These are phyloP conservation scores for Synanthedon andrenaeformis DNA, from an alignment of 2,888 invertebrate genomes.

Conservation along the genomic window DNA sequence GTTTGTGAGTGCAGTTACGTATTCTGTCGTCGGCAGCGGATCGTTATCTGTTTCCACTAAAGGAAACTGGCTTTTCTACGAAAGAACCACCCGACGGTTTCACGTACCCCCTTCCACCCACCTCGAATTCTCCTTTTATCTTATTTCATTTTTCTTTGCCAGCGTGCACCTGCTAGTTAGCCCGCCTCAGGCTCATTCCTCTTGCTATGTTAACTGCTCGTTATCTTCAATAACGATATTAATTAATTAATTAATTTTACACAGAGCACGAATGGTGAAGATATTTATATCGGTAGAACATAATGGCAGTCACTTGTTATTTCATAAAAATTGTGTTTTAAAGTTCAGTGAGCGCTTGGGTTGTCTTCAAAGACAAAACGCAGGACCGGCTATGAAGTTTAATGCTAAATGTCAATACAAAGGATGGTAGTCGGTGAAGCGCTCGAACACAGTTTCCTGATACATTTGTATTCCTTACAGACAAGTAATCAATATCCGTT, in stretches of 20 bases:
- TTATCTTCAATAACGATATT: slow-evolving; percentile 17
- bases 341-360: background rate
- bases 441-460: slow-evolving; percentile 48
- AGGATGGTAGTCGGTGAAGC: slow-evolving; percentile 41
- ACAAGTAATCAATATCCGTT: slow-evolving; percentile 65
- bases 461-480: slow-evolving; percentile 67
- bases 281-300: background rate
- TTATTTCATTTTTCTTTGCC: slow-evolving; percentile 68
- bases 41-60: slow-evolving; percentile 71
- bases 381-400: slow-evolving; percentile 44
- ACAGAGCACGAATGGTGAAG: background rate
- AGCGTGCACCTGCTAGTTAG: slow-evolving; percentile 66
- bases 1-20: slow-evolving; percentile 62
- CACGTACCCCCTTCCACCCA: slow-evolving; percentile 32
- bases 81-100: slow-evolving; percentile 58
- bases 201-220: slow-evolving; percentile 30
- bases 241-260: slow-evolving; percentile 6
- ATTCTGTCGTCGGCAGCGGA: slow-evolving; percentile 67
- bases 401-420: slow-evolving; percentile 53
- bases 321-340: background rate
- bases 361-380: slow-evolving; percentile 13
- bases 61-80: slow-evolving; percentile 67
- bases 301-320: too few species aligned
- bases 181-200: slow-evolving; percentile 47
- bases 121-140: slow-evolving; percentile 55